These are phyloP conservation scores for Acleris cristana DNA, from an alignment of 2,888 invertebrate species.

Conservation along the genomic window DNA sequence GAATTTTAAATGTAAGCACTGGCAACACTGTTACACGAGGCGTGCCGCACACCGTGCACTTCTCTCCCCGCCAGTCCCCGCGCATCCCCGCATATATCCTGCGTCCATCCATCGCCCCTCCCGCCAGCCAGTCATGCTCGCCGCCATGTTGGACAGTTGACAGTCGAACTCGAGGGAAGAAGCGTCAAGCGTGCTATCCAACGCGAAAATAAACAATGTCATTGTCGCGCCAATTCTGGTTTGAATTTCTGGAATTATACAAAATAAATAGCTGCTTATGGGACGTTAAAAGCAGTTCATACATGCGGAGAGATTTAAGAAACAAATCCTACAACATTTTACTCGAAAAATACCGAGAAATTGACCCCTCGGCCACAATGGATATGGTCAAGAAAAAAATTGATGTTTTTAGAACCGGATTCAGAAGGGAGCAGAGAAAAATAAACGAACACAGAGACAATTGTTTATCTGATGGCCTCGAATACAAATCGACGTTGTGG, in stretches of 20 bases:
- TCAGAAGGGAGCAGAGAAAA: slow-evolving; percentile 33
- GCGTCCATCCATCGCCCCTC: background rate
- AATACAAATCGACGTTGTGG: slow-evolving; percentile 36
- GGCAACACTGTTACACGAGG: slow-evolving; percentile 5
- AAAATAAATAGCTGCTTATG: slow-evolving; percentile 31
- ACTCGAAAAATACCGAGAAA: slow-evolving; percentile 23
- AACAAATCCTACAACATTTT: slow-evolving; percentile 28
- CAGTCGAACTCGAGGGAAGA: slow-evolving; percentile 7
- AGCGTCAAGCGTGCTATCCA: slow-evolving; percentile 13
- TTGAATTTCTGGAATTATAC: slow-evolving; percentile 32
- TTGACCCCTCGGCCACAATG: slow-evolving; percentile 29
- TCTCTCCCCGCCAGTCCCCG: background rate
- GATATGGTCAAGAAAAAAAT: slow-evolving; percentile 37
- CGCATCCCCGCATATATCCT: background rate
- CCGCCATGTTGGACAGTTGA: slow-evolving; percentile 28
- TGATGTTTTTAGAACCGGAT: slow-evolving; percentile 35
- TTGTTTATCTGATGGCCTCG: background rate
- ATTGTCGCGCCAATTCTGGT: slow-evolving; percentile 17
- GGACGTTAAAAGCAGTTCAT: slow-evolving; percentile 23
- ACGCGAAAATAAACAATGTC: slow-evolving; percentile 2
- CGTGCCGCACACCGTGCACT: background rate
- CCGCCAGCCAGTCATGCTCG: slow-evolving; percentile 4
- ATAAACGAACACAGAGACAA: slow-evolving; percentile 12
- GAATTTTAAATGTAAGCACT: slow-evolving; percentile 3
- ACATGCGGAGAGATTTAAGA: slow-evolving; percentile 23